A percentile compares a stretch with the other conserved stretches of the same genome.
These are phyloP conservation scores for Ochropleura leucogaster DNA, from an alignment of 2,888 invertebrate species.

Conservation along the genomic window DNA sequence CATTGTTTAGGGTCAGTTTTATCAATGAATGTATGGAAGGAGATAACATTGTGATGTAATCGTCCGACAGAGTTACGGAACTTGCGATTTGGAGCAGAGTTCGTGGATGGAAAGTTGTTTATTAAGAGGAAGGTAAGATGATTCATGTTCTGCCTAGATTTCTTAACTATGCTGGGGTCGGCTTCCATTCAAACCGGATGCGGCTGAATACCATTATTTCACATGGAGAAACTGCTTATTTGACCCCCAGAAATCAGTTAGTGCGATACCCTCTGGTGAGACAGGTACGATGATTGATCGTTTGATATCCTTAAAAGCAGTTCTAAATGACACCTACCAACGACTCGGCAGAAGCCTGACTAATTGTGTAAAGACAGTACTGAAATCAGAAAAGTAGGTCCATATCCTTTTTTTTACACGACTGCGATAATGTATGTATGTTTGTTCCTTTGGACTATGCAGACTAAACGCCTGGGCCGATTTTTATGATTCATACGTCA, in stretches of 20 bases:
- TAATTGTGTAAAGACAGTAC: neutral
- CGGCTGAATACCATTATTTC: no score
- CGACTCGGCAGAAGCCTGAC: neutral
- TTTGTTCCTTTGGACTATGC: no score
- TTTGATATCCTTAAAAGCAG: neutral
- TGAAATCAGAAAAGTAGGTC: no score
- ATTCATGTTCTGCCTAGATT: no score
- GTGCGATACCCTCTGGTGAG: no score
- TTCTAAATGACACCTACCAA: neutral
- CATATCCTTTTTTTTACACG: neutral
- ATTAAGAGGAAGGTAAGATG: neutral
- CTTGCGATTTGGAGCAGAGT: constrained; percentile 17
- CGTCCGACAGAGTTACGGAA: constrained; percentile 41
- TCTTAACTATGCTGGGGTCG: no score
- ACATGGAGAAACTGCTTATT: no score
- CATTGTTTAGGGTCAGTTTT: constrained; percentile 63
- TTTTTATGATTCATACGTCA: no score
- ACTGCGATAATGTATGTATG: no score
- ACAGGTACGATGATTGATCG: neutral
- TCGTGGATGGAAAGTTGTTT: constrained; percentile 36
- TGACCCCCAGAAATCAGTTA: no score
- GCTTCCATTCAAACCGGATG: no score
- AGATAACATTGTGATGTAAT: constrained; percentile 52
- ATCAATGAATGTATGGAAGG: constrained; percentile 35
- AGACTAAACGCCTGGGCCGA: no score